These are phyloP conservation scores for Phanerotoma sp. DNA, from an alignment of 2,888 invertebrate species.

Conservation along the genomic window DNA sequence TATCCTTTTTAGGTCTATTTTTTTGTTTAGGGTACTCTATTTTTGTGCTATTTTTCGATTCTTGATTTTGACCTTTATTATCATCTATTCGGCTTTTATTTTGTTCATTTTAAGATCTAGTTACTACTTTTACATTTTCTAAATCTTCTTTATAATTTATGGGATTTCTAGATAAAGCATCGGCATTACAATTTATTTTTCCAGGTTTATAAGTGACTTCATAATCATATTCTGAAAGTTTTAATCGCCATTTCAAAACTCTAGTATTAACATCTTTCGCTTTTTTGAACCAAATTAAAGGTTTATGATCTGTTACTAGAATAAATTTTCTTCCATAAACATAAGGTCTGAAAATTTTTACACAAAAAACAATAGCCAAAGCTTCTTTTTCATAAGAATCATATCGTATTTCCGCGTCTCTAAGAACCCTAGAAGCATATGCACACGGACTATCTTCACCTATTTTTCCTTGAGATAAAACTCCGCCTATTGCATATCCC, in stretches of 20 bases:
- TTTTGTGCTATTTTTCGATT: no score
- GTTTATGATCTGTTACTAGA: constrained; percentile 27
- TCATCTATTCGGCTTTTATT: no score
- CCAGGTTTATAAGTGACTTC: constrained; percentile 27
- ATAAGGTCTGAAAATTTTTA: constrained; percentile 22
- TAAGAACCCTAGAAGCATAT: constrained; percentile 22
- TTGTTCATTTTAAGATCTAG: no score
- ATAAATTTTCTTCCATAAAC: constrained; percentile 22
- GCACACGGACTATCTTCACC: constrained; percentile 22
- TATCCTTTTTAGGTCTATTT: no score
- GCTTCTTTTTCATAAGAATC: constrained; percentile 23
- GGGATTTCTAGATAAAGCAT: constrained; percentile 28
- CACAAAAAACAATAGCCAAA: constrained; percentile 17
- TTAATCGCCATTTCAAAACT: constrained; percentile 18
- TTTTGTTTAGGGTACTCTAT: no score
- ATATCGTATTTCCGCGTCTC: constrained; percentile 19
- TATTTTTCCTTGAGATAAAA: constrained; percentile 21
- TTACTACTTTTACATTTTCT: no score
- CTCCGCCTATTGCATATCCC: constrained; percentile 9
- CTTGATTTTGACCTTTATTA: no score
- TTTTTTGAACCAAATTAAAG: constrained; percentile 21
- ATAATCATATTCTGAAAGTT: constrained; percentile 24
- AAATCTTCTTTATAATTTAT: no score
- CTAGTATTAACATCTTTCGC: constrained; percentile 21
- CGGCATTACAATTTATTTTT: constrained; percentile 19